These are phyloP conservation scores for Agrotis exclamationis DNA, from an alignment of 2,888 invertebrate species.

Conservation along the genomic window DNA sequence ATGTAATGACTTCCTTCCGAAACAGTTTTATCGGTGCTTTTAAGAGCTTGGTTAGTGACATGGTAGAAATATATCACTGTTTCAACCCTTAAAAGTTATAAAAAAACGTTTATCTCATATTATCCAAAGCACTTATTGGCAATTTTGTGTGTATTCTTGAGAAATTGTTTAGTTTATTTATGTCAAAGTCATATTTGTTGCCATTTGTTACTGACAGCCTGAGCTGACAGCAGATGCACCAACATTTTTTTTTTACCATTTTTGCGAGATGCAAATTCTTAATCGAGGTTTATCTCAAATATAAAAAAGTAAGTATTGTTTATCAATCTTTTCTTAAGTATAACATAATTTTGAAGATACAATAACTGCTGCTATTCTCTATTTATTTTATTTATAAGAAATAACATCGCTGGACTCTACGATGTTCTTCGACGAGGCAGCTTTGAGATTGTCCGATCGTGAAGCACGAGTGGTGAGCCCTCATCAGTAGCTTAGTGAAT, in stretches of 20 bases:
- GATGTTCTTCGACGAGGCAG: too few species aligned
- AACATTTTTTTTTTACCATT: neutral
- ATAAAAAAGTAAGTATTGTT: slow-evolving; percentile 8
- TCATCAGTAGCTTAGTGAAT: too few species aligned
- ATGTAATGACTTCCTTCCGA: slow-evolving; percentile 85
- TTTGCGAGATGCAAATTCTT: neutral
- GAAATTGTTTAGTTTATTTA: slow-evolving; percentile 8
- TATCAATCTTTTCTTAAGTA: too few species aligned
- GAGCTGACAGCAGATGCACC: slow-evolving; percentile 11
- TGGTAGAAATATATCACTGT: slow-evolving; percentile 60
- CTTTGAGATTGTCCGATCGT: too few species aligned
- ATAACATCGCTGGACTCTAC: too few species aligned
- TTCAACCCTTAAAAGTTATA: slow-evolving; percentile 43
- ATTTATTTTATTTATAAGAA: too few species aligned
- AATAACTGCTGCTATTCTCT: too few species aligned
- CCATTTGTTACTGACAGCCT: neutral
- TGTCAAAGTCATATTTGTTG: slow-evolving; percentile 14
- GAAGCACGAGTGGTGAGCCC: too few species aligned
- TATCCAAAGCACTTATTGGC: slow-evolving; percentile 27
- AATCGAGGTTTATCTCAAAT: too few species aligned
- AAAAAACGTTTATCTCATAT: slow-evolving; percentile 14
- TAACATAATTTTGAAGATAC: too few species aligned
- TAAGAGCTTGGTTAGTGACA: slow-evolving; percentile 84
- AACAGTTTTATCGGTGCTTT: slow-evolving; percentile 81
- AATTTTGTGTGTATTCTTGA: slow-evolving; percentile 38